phyloP scores from a whole-genome alignment of 2,797 vertebrate species.

The Xenopus petersii region DNA sequence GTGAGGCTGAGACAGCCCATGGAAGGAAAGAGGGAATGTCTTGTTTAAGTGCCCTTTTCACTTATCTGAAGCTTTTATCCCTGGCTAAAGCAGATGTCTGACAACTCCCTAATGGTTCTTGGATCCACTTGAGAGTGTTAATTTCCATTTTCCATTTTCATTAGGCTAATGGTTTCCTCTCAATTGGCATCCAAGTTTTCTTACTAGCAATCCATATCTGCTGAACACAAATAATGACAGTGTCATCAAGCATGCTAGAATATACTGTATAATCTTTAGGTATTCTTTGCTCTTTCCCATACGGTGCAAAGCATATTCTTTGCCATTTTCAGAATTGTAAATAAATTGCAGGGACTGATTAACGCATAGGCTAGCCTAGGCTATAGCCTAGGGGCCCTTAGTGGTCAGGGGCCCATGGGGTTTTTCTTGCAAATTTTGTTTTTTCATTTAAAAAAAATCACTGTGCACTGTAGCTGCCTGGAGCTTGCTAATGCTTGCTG shows the following conservation, averaged over 20 bases:
- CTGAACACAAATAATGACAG: background rate
- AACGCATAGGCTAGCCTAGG: no score
- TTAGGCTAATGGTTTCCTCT: constrained; percentile 44
- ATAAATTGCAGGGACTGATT: no score
- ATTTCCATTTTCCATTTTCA: constrained; percentile 45
- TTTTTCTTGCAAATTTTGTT: no score
- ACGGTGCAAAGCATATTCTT: no score
- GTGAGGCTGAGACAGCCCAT: constrained; percentile 27
- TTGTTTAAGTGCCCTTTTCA: constrained; percentile 43
- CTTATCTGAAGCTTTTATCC: constrained; percentile 43
- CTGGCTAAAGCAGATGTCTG: constrained; percentile 45
- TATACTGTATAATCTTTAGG: background rate
- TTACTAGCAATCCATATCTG: constrained; percentile 22
- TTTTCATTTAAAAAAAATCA: no score
- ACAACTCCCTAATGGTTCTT: constrained; percentile 44
- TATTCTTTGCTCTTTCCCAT: no score
- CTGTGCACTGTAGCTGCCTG: no score
- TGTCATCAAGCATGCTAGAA: background rate
- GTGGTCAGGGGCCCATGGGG: no score
- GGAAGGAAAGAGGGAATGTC: constrained; percentile 27
- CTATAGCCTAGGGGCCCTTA: no score
- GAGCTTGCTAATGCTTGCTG: no score
- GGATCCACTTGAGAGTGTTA: constrained; percentile 41
- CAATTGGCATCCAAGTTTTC: constrained; percentile 21
- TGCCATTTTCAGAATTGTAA: no score